Percentiles rank a stretch among this genome's conserved stretches.
Evolutionary conservation across 37 sponge, comb jelly and placozoan species (phyloP).

Genomic region (Cladorhizidae sp.): DNA sequence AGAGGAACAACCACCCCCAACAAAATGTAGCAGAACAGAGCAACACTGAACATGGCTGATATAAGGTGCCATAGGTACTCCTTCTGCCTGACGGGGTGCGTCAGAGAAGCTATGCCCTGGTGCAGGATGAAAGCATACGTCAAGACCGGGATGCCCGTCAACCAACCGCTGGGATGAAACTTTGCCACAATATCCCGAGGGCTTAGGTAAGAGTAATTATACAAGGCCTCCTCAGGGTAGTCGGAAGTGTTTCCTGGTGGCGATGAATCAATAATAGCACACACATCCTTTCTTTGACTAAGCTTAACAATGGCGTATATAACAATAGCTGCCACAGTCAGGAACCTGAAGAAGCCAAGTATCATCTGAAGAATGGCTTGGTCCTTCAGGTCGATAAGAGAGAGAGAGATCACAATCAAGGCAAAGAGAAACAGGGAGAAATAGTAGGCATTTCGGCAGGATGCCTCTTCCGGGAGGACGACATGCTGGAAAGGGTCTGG

Average conservation of each 20-base stretch:
- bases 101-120: constrained; percentile 81
- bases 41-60: constrained; percentile 40
- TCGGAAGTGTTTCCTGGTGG: background rate
- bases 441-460: constrained; percentile 67
- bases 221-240: background rate
- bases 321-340: constrained; percentile 64
- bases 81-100: constrained; percentile 75
- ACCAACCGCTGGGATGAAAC: constrained; percentile 72
- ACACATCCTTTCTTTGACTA: constrained; percentile 6
- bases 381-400: constrained; percentile 79
- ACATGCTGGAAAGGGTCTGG: constrained; percentile 55
- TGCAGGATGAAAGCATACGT: constrained; percentile 82
- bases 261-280: background rate
- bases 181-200: constrained; percentile 16
- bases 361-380: constrained; percentile 85
- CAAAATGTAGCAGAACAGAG: constrained; percentile 57
- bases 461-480: constrained; percentile 36
- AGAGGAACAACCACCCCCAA: constrained; percentile 78
- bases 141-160: constrained; percentile 71
- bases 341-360: constrained; percentile 74
- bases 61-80: constrained; percentile 46
- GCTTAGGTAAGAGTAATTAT: background rate
- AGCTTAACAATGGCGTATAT: constrained; percentile 57
- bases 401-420: constrained; percentile 60
- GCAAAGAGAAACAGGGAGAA: constrained; percentile 82